These are phyloP conservation scores for Pardosa pseudoannulata DNA, from an alignment of 2,888 invertebrate genomes.

Conservation along the genomic window DNA sequence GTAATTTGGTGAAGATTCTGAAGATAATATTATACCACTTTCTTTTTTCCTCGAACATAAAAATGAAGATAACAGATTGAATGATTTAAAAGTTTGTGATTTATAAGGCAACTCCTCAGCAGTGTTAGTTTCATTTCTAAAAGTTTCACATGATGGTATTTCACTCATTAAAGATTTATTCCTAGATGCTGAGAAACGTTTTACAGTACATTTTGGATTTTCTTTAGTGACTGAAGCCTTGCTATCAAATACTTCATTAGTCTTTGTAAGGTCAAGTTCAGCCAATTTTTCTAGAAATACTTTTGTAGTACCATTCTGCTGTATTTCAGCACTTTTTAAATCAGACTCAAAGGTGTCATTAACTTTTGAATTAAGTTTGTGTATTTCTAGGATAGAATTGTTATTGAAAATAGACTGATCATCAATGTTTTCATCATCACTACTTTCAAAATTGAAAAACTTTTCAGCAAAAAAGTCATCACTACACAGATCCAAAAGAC, in stretches of 20 bases:
- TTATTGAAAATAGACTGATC: background rate
- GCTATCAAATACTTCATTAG: background rate
- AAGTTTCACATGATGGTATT: background rate
- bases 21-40: background rate
- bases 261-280: background rate
- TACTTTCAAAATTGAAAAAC: background rate
- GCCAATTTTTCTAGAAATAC: background rate
- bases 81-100: background rate
- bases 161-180: background rate
- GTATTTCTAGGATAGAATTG: background rate
- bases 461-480: background rate
- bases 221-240: background rate
- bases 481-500: background rate
- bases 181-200: background rate
- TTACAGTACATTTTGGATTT: background rate
- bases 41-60: background rate
- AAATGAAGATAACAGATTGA: background rate
- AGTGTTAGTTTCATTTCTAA: background rate
- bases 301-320: background rate
- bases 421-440: background rate
- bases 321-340: no score
- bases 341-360: no score
- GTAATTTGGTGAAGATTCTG: background rate
- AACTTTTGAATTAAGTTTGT: background rate
- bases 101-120: background rate